Evolutionary conservation across 2,113 vertebrate species (phyloP).

Genomic region (Archocentrus centrarchus): DNA sequence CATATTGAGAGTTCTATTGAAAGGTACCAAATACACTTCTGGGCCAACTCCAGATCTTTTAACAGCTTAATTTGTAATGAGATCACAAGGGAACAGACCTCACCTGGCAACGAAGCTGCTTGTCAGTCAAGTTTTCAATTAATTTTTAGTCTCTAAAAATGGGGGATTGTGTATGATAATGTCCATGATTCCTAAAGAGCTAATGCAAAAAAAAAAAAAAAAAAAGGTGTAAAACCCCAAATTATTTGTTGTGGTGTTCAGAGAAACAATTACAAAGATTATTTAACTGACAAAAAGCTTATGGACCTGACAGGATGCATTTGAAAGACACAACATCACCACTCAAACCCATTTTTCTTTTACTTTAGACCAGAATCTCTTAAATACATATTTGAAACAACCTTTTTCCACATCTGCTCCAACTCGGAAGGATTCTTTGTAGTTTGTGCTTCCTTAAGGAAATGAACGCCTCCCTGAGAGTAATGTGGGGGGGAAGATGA

Average conservation of each 20-base stretch:
- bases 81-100: not conserved
- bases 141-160: not conserved
- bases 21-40: not conserved
- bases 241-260: not conserved
- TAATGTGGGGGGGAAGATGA: not conserved
- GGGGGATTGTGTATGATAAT: not conserved
- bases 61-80: not conserved
- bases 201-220: too few species aligned
- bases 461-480: not conserved
- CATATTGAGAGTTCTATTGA: not conserved
- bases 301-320: not conserved
- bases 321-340: not conserved
- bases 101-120: not conserved
- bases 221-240: too few species aligned
- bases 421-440: not conserved
- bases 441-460: slow-evolving; percentile 1
- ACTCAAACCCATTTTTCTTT: not conserved
- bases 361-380: not conserved
- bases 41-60: not conserved
- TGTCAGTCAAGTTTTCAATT: not conserved
- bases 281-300: not conserved
- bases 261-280: not conserved
- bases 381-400: not conserved
- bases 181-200: not conserved
- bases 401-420: not conserved